phyloP scores from a whole-genome alignment of 2,113 vertebrate species.

The Colaptes auratus region DNA sequence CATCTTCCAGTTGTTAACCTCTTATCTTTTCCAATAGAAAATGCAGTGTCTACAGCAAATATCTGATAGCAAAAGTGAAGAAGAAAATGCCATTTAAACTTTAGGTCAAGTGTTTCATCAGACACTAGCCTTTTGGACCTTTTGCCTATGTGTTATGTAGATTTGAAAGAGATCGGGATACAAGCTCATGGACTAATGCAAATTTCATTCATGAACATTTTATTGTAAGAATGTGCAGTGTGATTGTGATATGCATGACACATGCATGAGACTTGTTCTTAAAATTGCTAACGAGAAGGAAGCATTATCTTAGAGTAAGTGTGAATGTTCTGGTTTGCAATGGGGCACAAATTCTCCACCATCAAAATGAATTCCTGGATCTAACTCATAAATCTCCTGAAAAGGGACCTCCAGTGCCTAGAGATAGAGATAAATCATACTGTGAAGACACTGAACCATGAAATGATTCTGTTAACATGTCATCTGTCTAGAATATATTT shows the following conservation, averaged over 20 bases:
- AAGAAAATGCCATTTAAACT: not conserved
- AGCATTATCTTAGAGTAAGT: slow-evolving; percentile 56
- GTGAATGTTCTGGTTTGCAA: slow-evolving; percentile 66
- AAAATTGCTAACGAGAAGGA: slow-evolving; percentile 46
- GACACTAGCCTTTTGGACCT: not conserved
- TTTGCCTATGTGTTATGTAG: not conserved
- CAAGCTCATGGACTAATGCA: not conserved
- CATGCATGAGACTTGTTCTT: not conserved
- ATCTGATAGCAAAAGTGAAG: not conserved
- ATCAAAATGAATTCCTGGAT: slow-evolving; percentile 79
- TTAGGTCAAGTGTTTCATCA: not conserved
- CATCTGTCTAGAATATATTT: slow-evolving; percentile 89
- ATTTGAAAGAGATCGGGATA: not conserved
- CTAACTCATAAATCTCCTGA: slow-evolving; percentile 80
- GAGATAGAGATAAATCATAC: slow-evolving; percentile 83
- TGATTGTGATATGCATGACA: not conserved
- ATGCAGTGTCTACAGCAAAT: not conserved
- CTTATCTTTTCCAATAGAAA: not conserved
- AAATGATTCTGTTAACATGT: slow-evolving; percentile 97
- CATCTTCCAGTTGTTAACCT: not conserved
- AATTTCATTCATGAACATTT: not conserved
- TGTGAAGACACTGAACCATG: slow-evolving; percentile 83
- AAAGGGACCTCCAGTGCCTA: slow-evolving; percentile 77
- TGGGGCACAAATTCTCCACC: slow-evolving; percentile 64
- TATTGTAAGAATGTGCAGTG: not conserved